Base-by-base conservation (phyloP, 1,140 invertebrate genomes). In the Drosophila sechellia region DNA sequence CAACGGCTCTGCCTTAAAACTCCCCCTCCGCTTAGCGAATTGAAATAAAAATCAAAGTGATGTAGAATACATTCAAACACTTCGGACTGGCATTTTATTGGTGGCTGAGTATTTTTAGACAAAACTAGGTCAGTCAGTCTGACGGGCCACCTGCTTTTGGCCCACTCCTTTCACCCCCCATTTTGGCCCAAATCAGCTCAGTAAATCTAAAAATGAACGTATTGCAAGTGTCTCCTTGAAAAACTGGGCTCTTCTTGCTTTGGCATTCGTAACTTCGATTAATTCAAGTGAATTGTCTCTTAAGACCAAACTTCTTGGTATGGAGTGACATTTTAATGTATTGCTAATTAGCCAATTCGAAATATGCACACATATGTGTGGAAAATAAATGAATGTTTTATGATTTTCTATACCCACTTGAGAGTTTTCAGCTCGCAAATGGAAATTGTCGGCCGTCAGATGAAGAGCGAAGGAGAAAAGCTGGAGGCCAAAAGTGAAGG, bases 151-250 rank as follows among this genome's bases (percentile, higher is more conserved):
- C 43, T 71, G 68, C 70, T 74, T 35, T 34, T n/a, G 37, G 31
- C 4, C 15, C 27, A 43, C 34, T 39, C 12, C 40, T 25, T 39
- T 15, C 17, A 17, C 17, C 52, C 27, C 27, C 63, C 56, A 12
- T 63, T 37, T 15, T 39, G 22, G 8, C 35, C 53, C 2, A 53
- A 64, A 79, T 79, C 77, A 63, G 63, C 58, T 56, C 50, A 31
- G 31, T 65, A 76, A 69, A 70, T 72, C 60, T 77, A 72, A 57
- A 77, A 80, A 64, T 77, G 69, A 77, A 76, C 79, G 75, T 63
- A 76, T 56, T 64, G 80, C 52, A 71, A 79, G 76, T 84, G 80
- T 83, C 65, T 78, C 61, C 79, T 74, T 73, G 57, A 64, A 68
- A 39, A 31, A 43, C 43, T 73, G 40, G 20, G 45, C 50, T 55